Conservation (phyloP, 2,113 vertebrate genomes). For the Syrrhaptes paradoxus region DNA sequence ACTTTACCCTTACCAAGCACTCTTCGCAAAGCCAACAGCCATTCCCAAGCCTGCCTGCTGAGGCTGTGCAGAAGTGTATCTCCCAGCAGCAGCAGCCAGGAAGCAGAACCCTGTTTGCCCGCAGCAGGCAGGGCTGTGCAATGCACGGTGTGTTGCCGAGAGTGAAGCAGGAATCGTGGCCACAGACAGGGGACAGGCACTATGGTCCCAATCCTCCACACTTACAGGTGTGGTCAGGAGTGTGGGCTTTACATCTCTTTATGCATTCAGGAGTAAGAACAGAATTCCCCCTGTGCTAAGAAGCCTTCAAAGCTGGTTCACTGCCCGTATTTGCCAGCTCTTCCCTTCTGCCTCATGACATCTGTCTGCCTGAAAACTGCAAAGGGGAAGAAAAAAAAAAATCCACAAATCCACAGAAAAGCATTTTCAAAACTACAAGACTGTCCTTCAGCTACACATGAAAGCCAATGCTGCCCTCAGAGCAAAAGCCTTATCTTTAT, state of each 20-base stretch:
- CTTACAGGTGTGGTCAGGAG: rapidly evolving
- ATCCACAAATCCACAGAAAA: neutral
- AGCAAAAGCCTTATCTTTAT: neutral
- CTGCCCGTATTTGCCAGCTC: neutral
- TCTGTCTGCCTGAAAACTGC: neutral
- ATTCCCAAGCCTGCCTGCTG: rapidly evolving
- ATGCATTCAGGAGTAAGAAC: neutral
- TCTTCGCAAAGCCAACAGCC: neutral
- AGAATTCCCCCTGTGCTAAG: neutral
- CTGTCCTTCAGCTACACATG: neutral
- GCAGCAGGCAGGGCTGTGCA: rapidly evolving
- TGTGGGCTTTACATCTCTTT: rapidly evolving
- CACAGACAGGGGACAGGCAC: too few species aligned
- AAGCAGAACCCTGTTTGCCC: rapidly evolving
- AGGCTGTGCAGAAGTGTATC: neutral
- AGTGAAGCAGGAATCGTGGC: neutral
- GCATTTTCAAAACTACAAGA: neutral
- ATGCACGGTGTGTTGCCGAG: rapidly evolving
- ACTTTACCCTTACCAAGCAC: neutral
- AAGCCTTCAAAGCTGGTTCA: neutral
- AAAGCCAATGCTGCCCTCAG: neutral
- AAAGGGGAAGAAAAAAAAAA: neutral
- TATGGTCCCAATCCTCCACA: neutral
- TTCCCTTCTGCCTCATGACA: neutral
- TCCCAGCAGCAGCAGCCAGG: neutral